Percentiles rank a stretch among this genome's conserved stretches.
These are phyloP conservation scores for Orchesella flavescens DNA, from an alignment of 2,888 invertebrate species.

Conservation along the genomic window DNA sequence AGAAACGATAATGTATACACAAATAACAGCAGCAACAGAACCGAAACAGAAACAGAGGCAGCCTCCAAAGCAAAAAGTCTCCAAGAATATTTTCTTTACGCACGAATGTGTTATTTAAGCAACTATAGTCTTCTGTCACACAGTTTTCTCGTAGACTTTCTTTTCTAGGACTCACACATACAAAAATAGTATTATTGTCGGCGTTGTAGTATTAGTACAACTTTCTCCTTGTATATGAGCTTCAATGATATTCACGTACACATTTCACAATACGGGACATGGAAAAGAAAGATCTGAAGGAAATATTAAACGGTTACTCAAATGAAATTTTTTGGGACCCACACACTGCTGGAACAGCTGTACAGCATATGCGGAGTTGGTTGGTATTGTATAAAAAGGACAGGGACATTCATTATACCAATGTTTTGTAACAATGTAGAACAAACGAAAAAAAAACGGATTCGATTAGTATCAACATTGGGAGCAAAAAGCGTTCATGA, in stretches of 20 bases:
- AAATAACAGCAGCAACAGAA: conserved; percentile 8
- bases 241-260: not conserved
- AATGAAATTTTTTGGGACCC: conserved; percentile 26
- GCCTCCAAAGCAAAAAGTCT: conserved; percentile 3
- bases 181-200: not conserved
- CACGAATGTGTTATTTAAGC: conserved; percentile 31
- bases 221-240: not conserved
- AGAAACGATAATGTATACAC: not conserved
- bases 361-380: not conserved
- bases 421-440: not conserved
- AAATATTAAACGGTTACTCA: conserved; percentile 14
- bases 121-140: conserved; percentile 44
- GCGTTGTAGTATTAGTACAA: not conserved
- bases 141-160: conserved; percentile 30
- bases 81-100: conserved; percentile 43
- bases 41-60: not conserved
- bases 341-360: not conserved
- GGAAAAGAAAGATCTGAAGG: too few species aligned
- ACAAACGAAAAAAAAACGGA: conserved; percentile 18
- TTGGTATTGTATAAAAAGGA: not conserved
- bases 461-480: conserved; percentile 24
- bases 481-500: conserved; percentile 21
- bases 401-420: not conserved
- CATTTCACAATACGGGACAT: not conserved
- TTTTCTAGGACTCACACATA: not conserved